phyloP scores from a whole-genome alignment of 2,888 invertebrate genomes.

The Rapana venosa region DNA sequence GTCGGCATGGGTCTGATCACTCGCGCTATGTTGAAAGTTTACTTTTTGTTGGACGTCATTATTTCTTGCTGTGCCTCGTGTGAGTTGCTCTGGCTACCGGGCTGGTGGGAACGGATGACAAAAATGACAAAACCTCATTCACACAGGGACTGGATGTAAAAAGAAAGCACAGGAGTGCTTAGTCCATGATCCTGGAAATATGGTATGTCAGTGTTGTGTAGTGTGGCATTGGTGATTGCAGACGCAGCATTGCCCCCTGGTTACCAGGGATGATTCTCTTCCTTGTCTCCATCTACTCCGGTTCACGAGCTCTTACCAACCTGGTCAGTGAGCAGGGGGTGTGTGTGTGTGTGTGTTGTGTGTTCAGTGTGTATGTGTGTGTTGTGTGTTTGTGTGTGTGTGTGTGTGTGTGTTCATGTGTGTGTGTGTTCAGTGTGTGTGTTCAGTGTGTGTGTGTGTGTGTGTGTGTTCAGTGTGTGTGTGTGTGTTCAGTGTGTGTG shows the following conservation, averaged over 20 bases:
- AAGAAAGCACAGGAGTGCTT: too few relatives aligned
- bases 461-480: background rate
- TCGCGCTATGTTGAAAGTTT: too few relatives aligned
- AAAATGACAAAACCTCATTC: too few relatives aligned
- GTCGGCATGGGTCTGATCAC: too few relatives aligned
- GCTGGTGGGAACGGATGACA: too few relatives aligned
- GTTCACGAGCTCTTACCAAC: constrained; percentile 68
- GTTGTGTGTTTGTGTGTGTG: background rate
- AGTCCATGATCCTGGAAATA: too few relatives aligned
- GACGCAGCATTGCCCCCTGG: constrained; percentile 62
- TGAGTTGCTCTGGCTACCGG: too few relatives aligned
- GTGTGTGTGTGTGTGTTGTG: constrained; percentile 12
- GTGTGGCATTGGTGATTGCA: constrained; percentile 37
- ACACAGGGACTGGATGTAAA: too few relatives aligned
- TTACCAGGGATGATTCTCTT: constrained; percentile 70
- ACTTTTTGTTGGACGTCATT: too few relatives aligned
- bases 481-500: background rate
- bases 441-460: background rate
- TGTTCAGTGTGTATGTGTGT: background rate
- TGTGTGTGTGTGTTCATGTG: background rate
- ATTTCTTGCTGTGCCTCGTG: too few relatives aligned
- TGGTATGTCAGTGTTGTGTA: too few relatives aligned
- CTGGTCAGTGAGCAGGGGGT: constrained; percentile 56
- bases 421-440: background rate
- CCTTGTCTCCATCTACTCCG: constrained; percentile 70